These are phyloP conservation scores for Petaurus breviceps DNA, from an alignment of 2,113 vertebrate genomes.

Conservation along the genomic window DNA sequence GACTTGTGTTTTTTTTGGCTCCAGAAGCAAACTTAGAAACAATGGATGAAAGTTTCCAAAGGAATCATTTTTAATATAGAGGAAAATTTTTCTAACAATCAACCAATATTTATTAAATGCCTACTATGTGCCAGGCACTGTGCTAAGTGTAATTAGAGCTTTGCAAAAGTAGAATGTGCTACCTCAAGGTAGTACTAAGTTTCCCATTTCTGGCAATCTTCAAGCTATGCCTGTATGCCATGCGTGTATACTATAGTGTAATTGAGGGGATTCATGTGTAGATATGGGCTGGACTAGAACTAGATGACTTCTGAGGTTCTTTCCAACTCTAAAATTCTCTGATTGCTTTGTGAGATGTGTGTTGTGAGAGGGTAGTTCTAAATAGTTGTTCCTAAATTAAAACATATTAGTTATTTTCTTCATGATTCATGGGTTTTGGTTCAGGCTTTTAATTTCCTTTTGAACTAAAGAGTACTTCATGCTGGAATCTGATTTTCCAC, in stretches of 20 bases:
- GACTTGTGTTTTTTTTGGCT: not conserved
- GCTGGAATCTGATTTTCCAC: constrained; percentile 22
- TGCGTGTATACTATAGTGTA: not conserved
- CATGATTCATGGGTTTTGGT: constrained; percentile 7
- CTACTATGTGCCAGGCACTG: not conserved
- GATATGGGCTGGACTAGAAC: not conserved
- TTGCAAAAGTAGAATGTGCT: not conserved
- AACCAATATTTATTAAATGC: not conserved
- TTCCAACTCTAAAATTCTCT: not conserved
- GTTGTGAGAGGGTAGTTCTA: not conserved
- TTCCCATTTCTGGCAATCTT: not conserved
- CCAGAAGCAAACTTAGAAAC: not conserved
- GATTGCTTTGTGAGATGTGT: not conserved
- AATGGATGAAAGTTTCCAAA: not conserved
- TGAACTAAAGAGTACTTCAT: constrained; percentile 29
- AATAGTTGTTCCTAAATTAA: not conserved
- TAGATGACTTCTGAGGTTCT: not conserved
- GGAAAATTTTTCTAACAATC: not conserved
- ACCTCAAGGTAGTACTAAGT: not conserved
- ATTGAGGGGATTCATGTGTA: not conserved
- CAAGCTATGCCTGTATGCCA: not conserved
- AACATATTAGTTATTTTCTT: constrained; percentile 3
- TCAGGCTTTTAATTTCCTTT: constrained; percentile 20
- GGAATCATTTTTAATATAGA: not conserved
- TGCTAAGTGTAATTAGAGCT: not conserved